phyloP scores from a whole-genome alignment of 1,140 invertebrate species.

The Anoplolepis gracilipes region DNA sequence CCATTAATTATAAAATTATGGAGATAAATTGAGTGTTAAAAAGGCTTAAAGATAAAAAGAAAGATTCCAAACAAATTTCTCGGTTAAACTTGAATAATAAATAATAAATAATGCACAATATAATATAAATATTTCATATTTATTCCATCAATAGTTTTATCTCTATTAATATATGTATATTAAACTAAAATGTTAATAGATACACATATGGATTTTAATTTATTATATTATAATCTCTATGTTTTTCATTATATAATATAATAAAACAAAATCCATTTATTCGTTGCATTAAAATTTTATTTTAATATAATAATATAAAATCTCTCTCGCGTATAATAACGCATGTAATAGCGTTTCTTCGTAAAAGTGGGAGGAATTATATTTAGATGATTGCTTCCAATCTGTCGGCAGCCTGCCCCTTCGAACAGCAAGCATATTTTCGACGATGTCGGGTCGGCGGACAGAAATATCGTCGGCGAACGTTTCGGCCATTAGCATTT shows the following conservation, averaged over 20 bases:
- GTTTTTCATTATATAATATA: too few relatives aligned
- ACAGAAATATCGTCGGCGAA: constrained; percentile 60
- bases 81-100: too few relatives aligned
- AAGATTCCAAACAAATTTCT: not conserved
- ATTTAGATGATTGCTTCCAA: not conserved
- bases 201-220: too few relatives aligned
- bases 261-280: too few relatives aligned
- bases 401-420: not conserved
- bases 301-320: too few relatives aligned
- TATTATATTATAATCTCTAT: too few relatives aligned
- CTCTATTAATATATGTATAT: too few relatives aligned
- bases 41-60: not conserved
- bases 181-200: too few relatives aligned
- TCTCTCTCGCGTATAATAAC: not conserved
- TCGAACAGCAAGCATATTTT: constrained; percentile 65
- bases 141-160: too few relatives aligned
- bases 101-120: not conserved
- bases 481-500: constrained; percentile 75
- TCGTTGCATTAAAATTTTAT: too few relatives aligned
- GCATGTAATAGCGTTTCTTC: too few relatives aligned
- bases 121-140: too few relatives aligned
- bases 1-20: not conserved
- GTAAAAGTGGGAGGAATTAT: not conserved
- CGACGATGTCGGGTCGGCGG: constrained; percentile 60
- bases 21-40: not conserved